Percentiles rank a stretch among this genome's conserved stretches.
These are phyloP conservation scores for Syngnathus acus DNA, from an alignment of 2,797 vertebrate genomes.

Conservation along the genomic window DNA sequence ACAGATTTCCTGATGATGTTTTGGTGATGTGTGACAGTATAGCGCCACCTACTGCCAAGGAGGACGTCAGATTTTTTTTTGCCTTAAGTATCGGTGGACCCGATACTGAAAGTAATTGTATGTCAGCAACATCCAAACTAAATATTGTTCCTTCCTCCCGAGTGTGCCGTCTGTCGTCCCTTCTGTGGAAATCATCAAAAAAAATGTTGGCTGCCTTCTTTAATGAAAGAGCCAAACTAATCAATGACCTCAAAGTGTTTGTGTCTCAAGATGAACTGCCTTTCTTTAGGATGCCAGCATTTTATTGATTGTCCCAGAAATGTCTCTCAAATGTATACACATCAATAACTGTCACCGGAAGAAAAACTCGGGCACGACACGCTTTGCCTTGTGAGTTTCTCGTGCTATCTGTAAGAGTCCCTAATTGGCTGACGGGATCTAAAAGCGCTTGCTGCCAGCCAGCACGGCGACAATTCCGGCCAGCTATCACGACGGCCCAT, in stretches of 20 bases:
- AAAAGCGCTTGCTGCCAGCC: background rate
- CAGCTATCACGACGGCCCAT: background rate
- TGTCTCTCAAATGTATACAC: slow-evolving; percentile 30
- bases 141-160: background rate
- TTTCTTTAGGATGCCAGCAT: slow-evolving; percentile 3
- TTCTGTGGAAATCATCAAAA: background rate
- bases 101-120: no score
- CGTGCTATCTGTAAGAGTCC: background rate
- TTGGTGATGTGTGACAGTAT: no score
- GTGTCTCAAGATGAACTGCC: background rate
- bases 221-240: background rate
- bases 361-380: background rate
- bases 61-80: no score
- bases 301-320: slow-evolving; percentile 19
- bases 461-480: background rate
- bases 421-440: slow-evolving; percentile 2
- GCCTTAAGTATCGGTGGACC: no score
- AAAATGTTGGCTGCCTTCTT: slow-evolving; percentile 4
- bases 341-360: background rate
- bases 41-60: no score
- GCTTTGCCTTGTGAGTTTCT: background rate
- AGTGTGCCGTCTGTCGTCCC: background rate
- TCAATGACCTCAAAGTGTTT: background rate
- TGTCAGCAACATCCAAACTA: no score
- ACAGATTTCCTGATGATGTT: no score